These are phyloP conservation scores for Harpagoxenus sublaevis DNA, from an alignment of 2,888 invertebrate genomes.

Conservation along the genomic window DNA sequence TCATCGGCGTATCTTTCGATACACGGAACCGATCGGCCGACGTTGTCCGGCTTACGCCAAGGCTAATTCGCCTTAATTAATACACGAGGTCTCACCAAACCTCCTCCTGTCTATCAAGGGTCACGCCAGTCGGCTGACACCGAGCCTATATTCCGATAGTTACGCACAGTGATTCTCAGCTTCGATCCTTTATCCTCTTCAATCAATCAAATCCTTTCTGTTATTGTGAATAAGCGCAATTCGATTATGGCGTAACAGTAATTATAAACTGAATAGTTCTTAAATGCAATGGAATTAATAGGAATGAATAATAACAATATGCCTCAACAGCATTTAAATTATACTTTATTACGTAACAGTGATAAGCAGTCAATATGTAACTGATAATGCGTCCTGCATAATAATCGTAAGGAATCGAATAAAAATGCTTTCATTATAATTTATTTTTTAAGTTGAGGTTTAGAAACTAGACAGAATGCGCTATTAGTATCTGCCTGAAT, in stretches of 20 bases:
- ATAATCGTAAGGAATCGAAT: not conserved
- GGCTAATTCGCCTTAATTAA: slow-evolving; percentile 81
- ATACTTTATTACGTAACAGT: not conserved
- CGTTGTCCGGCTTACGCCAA: slow-evolving; percentile 70
- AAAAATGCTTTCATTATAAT: slow-evolving; percentile 1
- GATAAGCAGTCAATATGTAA: not conserved
- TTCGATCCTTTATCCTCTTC: not conserved
- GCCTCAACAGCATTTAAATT: not conserved
- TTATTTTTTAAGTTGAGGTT: not conserved
- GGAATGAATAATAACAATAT: not conserved
- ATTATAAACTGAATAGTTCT: not conserved
- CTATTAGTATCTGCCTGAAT: not conserved
- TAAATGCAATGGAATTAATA: not conserved
- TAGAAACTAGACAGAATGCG: not conserved
- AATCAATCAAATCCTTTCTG: not conserved
- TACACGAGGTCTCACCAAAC: slow-evolving; percentile 77
- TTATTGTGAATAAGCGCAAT: not conserved
- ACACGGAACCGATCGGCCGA: slow-evolving; percentile 65
- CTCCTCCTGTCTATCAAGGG: slow-evolving; percentile 77
- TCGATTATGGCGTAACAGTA: not conserved
- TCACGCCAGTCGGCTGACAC: slow-evolving; percentile 73
- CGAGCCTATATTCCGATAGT: slow-evolving; percentile 52
- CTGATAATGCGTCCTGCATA: not conserved
- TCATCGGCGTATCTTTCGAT: slow-evolving; percentile 61
- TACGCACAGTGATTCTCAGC: slow-evolving; percentile 62